phyloP scores from a whole-genome alignment of 2,888 invertebrate genomes.

The Andrena bicolor region DNA sequence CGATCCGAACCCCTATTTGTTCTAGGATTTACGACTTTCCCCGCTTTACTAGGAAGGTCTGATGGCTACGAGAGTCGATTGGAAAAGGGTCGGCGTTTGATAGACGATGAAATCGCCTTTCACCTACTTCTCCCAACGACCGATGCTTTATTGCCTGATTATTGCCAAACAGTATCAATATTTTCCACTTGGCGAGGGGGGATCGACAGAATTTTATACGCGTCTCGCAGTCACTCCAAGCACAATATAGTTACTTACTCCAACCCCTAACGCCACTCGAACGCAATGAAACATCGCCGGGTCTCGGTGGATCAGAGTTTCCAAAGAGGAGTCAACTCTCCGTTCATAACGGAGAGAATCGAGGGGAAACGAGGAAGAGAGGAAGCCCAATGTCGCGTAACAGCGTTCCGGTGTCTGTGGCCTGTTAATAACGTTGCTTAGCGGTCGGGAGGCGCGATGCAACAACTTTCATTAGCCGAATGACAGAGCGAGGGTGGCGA shows the following conservation, averaged over 20 bases:
- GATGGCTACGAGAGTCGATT: not conserved
- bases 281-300: not conserved
- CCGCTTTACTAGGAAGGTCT: not conserved
- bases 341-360: not conserved
- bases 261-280: not conserved
- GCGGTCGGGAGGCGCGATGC: constrained; percentile 2
- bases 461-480: constrained; percentile 42
- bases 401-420: not conserved
- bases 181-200: not conserved
- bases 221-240: no score
- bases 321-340: not conserved
- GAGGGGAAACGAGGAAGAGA: not conserved
- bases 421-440: constrained; percentile 20
- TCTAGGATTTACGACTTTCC: not conserved
- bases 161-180: not conserved
- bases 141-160: not conserved
- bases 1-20: not conserved
- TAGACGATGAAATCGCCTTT: not conserved
- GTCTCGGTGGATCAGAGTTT: not conserved
- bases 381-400: not conserved
- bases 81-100: not conserved
- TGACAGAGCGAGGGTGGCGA: constrained; percentile 18
- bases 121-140: not conserved
- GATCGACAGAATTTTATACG: not conserved
- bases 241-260: no score